Conservation (phyloP, 2,797 vertebrate species). For the Sciurus carolinensis region DNA sequence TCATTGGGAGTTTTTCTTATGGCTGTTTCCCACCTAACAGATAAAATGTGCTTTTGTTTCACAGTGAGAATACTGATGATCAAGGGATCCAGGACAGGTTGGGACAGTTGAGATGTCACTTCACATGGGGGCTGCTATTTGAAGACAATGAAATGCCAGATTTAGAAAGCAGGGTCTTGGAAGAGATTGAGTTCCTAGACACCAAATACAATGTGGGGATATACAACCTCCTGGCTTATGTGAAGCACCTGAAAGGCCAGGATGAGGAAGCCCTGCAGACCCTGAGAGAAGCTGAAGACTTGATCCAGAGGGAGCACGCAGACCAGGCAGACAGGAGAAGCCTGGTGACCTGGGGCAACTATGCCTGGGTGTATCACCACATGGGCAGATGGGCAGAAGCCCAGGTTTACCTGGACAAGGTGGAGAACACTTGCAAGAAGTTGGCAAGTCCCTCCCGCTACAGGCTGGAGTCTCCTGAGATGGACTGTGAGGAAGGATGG, state of each 20-base stretch:
- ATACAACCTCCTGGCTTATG: slow-evolving; percentile 88
- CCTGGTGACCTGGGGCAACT: slow-evolving; percentile 91
- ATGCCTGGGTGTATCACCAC: slow-evolving; percentile 91
- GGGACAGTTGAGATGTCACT: slow-evolving; percentile 90
- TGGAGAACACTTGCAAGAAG: slow-evolving; percentile 82
- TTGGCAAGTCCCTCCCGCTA: slow-evolving; percentile 39
- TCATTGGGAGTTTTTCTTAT: background rate
- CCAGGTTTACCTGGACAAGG: slow-evolving; percentile 88
- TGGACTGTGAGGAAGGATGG: slow-evolving; percentile 91
- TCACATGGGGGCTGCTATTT: slow-evolving; percentile 90
- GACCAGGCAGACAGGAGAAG: slow-evolving; percentile 81
- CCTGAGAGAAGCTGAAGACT: slow-evolving; percentile 88
- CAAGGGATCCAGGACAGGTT: slow-evolving; percentile 69
- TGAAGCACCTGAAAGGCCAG: slow-evolving; percentile 87
- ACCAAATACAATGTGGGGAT: background rate
- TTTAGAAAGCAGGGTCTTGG: slow-evolving; percentile 85
- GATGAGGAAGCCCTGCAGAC: slow-evolving; percentile 87
- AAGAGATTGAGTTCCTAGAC: slow-evolving; percentile 83
- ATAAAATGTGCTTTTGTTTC: background rate
- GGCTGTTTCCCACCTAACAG: background rate
- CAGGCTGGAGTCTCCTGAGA: slow-evolving; percentile 84
- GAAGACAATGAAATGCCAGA: slow-evolving; percentile 82
- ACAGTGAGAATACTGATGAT: background rate
- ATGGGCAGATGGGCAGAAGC: slow-evolving; percentile 84
- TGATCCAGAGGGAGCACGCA: slow-evolving; percentile 45